phyloP scores from a whole-genome alignment of 2,888 invertebrate genomes.

The Xestobium rufovillosum region DNA sequence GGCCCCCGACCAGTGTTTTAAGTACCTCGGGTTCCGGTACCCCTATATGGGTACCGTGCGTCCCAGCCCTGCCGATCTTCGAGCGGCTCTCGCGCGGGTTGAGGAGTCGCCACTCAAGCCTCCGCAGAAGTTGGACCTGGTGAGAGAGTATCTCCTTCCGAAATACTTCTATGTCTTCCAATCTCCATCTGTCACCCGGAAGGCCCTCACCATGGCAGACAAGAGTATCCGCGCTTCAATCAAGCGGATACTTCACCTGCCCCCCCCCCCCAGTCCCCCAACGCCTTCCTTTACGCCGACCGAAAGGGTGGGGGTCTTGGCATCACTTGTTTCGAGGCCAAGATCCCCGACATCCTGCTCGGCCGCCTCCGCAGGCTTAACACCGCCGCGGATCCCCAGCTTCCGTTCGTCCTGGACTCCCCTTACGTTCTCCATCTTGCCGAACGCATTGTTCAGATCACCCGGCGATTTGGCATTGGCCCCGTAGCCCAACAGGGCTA shows the following conservation, averaged over 20 bases:
- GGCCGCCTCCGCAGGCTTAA: neutral
- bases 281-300: constrained; percentile 6
- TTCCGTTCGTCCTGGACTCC: constrained; percentile 8
- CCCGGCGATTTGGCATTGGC: constrained; percentile 1
- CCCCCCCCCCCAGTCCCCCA: constrained; percentile 3
- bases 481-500: neutral
- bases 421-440: constrained; percentile 5
- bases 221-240: too few relatives aligned
- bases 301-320: constrained; percentile 8
- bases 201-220: too few relatives aligned
- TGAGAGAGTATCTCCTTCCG: too few relatives aligned
- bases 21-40: constrained; percentile 12
- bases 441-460: constrained; percentile 6
- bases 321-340: neutral
- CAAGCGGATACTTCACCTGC: constrained; percentile 6
- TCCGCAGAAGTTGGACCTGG: constrained; percentile 4
- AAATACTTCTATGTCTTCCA: too few relatives aligned
- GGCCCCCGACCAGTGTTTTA: constrained; percentile 2
- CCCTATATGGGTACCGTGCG: constrained; percentile 5
- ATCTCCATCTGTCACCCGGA: too few relatives aligned
- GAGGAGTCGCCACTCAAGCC: constrained; percentile 8
- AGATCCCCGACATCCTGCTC: neutral
- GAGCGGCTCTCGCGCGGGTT: neutral
- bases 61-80: constrained; percentile 2
- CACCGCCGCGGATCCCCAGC: neutral